Base-by-base conservation (phyloP, 2,113 vertebrate species). In the Sterrhoptilus dennistouni region DNA sequence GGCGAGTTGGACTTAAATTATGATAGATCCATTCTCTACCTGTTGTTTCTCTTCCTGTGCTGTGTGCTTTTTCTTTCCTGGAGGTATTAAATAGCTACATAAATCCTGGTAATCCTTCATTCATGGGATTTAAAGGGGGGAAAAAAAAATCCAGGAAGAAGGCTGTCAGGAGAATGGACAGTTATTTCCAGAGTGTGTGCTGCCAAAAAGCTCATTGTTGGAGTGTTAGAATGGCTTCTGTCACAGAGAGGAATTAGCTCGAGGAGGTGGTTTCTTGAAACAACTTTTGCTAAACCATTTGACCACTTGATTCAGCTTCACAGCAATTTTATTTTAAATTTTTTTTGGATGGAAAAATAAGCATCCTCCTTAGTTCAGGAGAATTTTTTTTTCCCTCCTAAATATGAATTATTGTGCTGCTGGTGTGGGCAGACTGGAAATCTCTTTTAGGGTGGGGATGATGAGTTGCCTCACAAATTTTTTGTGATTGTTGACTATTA, bases 31-130 rank as follows among this genome's bases (percentile, higher is more conserved):
- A 11, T 76, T 93, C 89, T 53, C 24, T 84, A 83, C 70, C 84
- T 66, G 79, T 93, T 90, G 56, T 86, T 93, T 91, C 57, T 78
- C 74, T 93, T 96, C 90, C 87, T 92, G 89, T n/a, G 3, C 91
- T 22, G 53, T 69, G 94, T 76, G 84, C 68, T 85, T 93, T 93
- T 95, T 75, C 91, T 90, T 96, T 96, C 89, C 94, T 93, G 84
- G 68, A 86, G 86, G 76, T 91, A 95, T 96, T 95, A 91, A 94
- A 88, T 72, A 53, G 95, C 92, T 61, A 5, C 94, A 92, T 96
- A 97, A 97, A 96, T 96, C 95, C 84, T 94, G 85, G 59, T 85
- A 90, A 96, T 96, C 90, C 90, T 88, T 93, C 87, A 87, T 94
- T 74, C 76, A 8, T 83, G 76, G 64, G 90, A 49, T 93, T 94